These are phyloP conservation scores for Emys orbicularis DNA, from an alignment of 2,797 vertebrate genomes.

Conservation along the genomic window DNA sequence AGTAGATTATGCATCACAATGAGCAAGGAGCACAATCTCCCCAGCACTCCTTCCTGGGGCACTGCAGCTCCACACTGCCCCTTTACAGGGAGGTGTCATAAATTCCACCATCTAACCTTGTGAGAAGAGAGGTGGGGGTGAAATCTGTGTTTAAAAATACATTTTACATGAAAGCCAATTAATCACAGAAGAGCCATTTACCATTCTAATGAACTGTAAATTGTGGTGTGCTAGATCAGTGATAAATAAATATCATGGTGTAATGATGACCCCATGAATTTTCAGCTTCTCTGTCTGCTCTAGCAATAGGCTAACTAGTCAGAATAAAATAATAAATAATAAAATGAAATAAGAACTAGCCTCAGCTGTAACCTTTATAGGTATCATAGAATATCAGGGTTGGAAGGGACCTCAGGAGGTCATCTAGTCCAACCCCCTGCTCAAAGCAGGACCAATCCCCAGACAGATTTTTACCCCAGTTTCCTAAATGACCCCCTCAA, in stretches of 20 bases:
- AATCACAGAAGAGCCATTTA: neutral
- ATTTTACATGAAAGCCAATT: neutral
- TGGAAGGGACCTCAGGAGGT: too few relatives aligned
- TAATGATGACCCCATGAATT: neutral
- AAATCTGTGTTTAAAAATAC: neutral
- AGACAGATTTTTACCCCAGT: too few relatives aligned
- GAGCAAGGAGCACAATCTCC: neutral
- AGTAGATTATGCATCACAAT: neutral
- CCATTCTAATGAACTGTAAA: neutral
- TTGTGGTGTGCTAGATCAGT: neutral
- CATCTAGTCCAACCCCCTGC: too few relatives aligned
- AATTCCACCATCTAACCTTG: neutral
- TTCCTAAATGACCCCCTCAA: too few relatives aligned
- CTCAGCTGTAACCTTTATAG: neutral
- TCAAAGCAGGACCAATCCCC: too few relatives aligned
- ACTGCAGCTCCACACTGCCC: neutral
- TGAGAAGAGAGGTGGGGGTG: rapidly evolving
- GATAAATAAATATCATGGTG: neutral
- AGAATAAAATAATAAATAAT: neutral
- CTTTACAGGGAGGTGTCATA: neutral
- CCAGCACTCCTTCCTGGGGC: neutral
- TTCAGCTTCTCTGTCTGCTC: neutral
- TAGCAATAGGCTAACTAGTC: neutral
- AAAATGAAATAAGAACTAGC: neutral
- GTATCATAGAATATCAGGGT: too few relatives aligned